Evolutionary conservation across 2,888 invertebrate species (phyloP), one percentile per base, ranked within the genome.

Genomic region (Sphinx pinastri): DNA sequence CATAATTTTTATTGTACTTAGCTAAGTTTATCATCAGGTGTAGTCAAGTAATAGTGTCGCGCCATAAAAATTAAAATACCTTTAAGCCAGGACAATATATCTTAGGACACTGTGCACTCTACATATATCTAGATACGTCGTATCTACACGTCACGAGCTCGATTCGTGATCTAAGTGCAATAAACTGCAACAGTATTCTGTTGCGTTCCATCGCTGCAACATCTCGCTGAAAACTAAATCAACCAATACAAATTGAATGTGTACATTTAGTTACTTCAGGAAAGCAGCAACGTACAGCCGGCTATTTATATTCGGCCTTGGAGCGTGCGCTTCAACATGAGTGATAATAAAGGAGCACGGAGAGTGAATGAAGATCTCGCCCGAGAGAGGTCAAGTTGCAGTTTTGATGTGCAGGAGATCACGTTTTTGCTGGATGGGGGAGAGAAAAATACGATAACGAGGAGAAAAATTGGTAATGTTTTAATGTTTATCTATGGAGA

Each of bases 391-490:
- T 88, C 92, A 67, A 96, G 95, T 79, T 97, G 97, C 78, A 95
- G 95, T 68, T 97, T 97, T 84, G 91, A 96, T 85, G 89, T 96
- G 0, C 82, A 92, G 73, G 98, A 98, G 90, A 91, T 98, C 74
- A 97, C 97, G 0, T 87, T 96, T 79, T 95, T 97, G 75, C 89
- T 97, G 75, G 97, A 97, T 84, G 98, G 98, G 0, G 96, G 97
- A 1, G 88, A 93, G 72, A 93, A 96, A 67, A 96, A 96, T 85
- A 97, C 97, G 6, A 81, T 88, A 70, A 95, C 95, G 76, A 95
- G 97, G 77, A 96, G 85, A 71, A 83, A 86, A 76, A 85, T 92
- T 68, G 93, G 94, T 93, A 72, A 51, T 57, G 14, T 19, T 45
- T 47, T 19, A 0, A 19, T 57, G 13, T 58, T 49, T 19, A 14